A percentile compares a stretch with the other conserved stretches of the same genome.
Conservation (phyloP, 1,140 invertebrate genomes). For the Grapholita molesta region DNA sequence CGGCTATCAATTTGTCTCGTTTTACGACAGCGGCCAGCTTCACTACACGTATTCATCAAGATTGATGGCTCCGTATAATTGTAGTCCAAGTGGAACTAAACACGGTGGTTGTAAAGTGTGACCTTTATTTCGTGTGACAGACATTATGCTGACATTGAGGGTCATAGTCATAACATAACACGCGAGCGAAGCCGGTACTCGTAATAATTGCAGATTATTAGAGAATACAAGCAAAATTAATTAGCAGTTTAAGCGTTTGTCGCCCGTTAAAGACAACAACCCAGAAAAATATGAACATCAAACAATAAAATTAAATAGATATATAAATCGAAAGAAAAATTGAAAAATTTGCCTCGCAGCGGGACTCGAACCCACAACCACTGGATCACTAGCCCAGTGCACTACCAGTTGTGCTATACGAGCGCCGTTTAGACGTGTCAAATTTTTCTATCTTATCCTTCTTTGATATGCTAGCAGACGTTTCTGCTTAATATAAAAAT, state of each 20-base stretch:
- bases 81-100: neutral
- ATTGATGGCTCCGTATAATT: conserved; percentile 3
- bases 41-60: neutral
- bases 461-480: too few relatives aligned
- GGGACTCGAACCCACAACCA: too few relatives aligned
- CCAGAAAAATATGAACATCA: neutral
- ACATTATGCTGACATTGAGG: neutral
- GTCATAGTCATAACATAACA: too few relatives aligned
- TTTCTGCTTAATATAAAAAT: too few relatives aligned
- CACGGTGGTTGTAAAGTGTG: conserved; percentile 2
- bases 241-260: neutral
- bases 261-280: neutral
- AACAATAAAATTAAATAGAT: neutral
- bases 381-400: too few relatives aligned
- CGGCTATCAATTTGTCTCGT: conserved; percentile 6
- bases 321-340: neutral
- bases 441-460: too few relatives aligned
- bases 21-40: conserved; percentile 4
- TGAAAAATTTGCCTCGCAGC: too few relatives aligned
- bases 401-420: too few relatives aligned
- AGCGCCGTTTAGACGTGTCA: too few relatives aligned
- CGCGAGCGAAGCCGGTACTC: neutral
- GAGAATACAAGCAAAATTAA: neutral
- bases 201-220: neutral
- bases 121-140: neutral